Percentiles rank a stretch among this genome's conserved stretches.
phyloP scores from a whole-genome alignment of 2,113 vertebrate species.

The Sardina pilchardus region DNA sequence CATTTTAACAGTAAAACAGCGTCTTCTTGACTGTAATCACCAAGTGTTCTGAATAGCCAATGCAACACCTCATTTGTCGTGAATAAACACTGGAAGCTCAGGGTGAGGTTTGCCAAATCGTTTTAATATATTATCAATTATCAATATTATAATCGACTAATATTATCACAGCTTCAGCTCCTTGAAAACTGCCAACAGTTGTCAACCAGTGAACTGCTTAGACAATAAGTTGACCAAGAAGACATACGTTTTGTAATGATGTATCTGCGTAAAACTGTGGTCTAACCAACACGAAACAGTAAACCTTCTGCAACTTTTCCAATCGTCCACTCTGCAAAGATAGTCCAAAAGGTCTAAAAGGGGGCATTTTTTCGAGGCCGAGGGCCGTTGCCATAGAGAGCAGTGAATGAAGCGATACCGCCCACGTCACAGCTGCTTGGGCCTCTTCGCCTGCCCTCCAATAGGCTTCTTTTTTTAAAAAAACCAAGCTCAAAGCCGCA shows the following conservation, averaged over 20 bases:
- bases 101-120: not conserved
- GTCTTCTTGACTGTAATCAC: not conserved
- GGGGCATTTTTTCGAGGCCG: conserved; percentile 86
- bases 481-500: conserved; percentile 22
- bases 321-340: conserved; percentile 78
- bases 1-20: not conserved
- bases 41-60: not conserved
- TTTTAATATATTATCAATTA: too few species aligned
- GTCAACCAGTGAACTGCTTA: not conserved
- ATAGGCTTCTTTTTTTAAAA: conserved; percentile 73
- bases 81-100: not conserved
- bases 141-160: too few species aligned
- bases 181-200: not conserved
- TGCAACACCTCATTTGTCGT: not conserved
- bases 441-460: conserved; percentile 70
- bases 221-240: not conserved
- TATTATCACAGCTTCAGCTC: not conserved
- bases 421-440: conserved; percentile 85
- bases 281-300: conserved; percentile 24
- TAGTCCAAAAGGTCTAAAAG: conserved; percentile 47
- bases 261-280: not conserved
- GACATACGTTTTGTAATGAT: not conserved
- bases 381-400: conserved; percentile 94
- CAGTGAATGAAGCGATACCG: conserved; percentile 88
- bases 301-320: conserved; percentile 65